Evolutionary conservation across 2,113 vertebrate genomes (phyloP).

Genomic region (Meleagris gallopavo): DNA sequence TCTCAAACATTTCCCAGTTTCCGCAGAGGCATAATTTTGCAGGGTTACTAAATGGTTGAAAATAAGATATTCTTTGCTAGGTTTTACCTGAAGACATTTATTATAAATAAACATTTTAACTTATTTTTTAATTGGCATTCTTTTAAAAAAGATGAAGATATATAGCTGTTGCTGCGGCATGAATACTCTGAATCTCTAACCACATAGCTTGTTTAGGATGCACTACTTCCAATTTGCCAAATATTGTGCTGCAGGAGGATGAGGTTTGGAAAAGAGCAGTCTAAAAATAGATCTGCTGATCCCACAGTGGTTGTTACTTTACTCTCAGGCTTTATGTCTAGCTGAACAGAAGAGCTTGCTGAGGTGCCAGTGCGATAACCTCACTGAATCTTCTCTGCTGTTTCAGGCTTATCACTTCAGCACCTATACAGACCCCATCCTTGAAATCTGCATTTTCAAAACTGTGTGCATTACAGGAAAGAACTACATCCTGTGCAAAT

Average conservation of each 20-base stretch:
- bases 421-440: constrained; percentile 18
- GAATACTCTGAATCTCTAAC: neutral
- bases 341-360: constrained; percentile 31
- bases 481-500: neutral
- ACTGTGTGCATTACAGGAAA: neutral
- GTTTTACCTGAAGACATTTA: neutral
- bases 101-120: neutral
- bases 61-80: constrained; percentile 23
- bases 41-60: constrained; percentile 4
- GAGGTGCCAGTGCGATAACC: constrained; percentile 47
- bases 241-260: constrained; percentile 7
- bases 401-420: constrained; percentile 19
- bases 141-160: neutral
- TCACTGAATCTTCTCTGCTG: constrained; percentile 42
- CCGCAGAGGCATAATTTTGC: neutral
- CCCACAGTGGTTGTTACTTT: constrained; percentile 42
- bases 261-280: constrained; percentile 16
- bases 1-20: neutral
- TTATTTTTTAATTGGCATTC: neutral
- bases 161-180: neutral
- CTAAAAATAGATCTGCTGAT: constrained; percentile 74
- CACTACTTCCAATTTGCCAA: constrained; percentile 39
- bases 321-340: constrained; percentile 58
- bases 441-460: neutral
- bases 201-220: neutral